Percentiles rank a stretch among this genome's conserved stretches.
phyloP scores from a whole-genome alignment of 2,888 invertebrate species.

The Volucella inflata region DNA sequence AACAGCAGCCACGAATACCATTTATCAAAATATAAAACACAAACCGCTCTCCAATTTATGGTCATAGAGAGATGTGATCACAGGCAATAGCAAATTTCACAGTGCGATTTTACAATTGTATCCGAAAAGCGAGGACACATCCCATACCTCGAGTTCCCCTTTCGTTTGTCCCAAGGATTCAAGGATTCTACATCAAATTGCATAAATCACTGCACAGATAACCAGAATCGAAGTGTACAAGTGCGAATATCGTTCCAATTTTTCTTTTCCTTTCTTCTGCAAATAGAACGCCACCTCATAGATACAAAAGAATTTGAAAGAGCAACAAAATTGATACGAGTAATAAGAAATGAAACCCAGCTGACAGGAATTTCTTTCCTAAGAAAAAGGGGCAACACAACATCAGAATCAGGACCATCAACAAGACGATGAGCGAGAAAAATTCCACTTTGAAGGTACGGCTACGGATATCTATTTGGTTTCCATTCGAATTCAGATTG shows the following conservation, averaged over 20 bases:
- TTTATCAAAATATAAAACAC: conserved; percentile 72
- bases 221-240: conserved; percentile 51
- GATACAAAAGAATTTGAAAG: neutral
- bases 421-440: conserved; percentile 9
- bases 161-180: neutral
- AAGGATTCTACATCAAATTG: conserved; percentile 51
- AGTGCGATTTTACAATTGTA: conserved; percentile 58
- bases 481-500: no score
- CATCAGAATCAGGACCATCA: conserved; percentile 1
- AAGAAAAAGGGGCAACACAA: neutral
- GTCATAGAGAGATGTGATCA: conserved; percentile 64
- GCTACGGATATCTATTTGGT: conserved; percentile 11
- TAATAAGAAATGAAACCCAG: conserved; percentile 41
- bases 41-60: conserved; percentile 69
- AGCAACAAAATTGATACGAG: conserved; percentile 55
- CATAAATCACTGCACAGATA: conserved; percentile 71
- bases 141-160: conserved; percentile 4
- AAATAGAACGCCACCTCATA: no score
- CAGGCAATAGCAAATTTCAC: conserved; percentile 56
- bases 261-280: conserved; percentile 15
- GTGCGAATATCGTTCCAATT: conserved; percentile 41
- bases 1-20: conserved; percentile 59
- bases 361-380: conserved; percentile 37
- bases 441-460: conserved; percentile 27
- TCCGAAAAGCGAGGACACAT: neutral